Base-by-base conservation (phyloP, 2,888 invertebrate genomes). In the Carcina quercana region DNA sequence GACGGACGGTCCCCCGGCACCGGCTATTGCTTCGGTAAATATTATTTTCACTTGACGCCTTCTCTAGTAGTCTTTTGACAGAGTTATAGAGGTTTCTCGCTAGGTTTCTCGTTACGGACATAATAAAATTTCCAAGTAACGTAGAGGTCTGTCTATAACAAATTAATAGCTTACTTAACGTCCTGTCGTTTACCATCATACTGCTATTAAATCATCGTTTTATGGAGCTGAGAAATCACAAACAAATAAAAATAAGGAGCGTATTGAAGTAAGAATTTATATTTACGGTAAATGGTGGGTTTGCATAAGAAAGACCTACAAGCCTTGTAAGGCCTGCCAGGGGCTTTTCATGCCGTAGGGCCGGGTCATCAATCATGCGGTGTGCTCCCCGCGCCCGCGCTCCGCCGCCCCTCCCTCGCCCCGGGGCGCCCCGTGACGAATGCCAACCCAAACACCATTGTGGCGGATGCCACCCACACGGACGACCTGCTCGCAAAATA, bases 391-490 rank as follows among this genome's bases (percentile, higher is more conserved):
- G 43, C 45, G 42, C 46, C 50, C 40, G n/a, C n/a, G n/a, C n/a
- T n/a, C n/a, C 45, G 47, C 47, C 45, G 36, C 48, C 43, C 32
- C 43, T 38, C 50, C 38, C 17, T 6, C 14, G 53, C 49, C 47
- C 24, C 24, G 24, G 52, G 64, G 64, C 73, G 72, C 73, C 76
- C 76, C 75, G 69, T 76, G 79, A 82, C 82, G 78, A 78, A 82
- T 79, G 68, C 74, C 72, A 76, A 66, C 65, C 68, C 74, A 79
- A 82, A 83, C 80, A 82, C 70, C 63, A 75, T 78, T 78, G 78
- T 75, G 59, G 59, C 53, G 53, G 48, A 63, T 60, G 57, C 79
- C 80, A 79, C 79, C 75, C 78, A 76, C 73, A 59, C 52, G 43
- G 43, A 28, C 29, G 45, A 47, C 43, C 43, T 45, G 46, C 44